These are phyloP conservation scores for Burhinus oedicnemus DNA, from an alignment of 2,113 vertebrate genomes.

Conservation along the genomic window DNA sequence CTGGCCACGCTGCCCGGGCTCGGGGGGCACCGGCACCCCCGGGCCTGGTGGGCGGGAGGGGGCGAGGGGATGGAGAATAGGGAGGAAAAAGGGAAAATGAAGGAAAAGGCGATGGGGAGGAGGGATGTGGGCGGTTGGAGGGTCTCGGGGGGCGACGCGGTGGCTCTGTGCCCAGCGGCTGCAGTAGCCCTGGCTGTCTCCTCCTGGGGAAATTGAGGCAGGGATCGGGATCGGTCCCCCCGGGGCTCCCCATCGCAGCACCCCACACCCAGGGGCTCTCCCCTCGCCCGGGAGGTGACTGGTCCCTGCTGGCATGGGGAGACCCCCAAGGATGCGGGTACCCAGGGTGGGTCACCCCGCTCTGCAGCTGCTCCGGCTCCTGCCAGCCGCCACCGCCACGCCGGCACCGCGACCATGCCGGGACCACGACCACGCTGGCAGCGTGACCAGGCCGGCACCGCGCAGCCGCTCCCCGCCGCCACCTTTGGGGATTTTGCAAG, in stretches of 20 bases:
- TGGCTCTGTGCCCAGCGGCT: neutral
- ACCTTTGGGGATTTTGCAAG: constrained; percentile 70
- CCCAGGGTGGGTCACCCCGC: fast-evolving
- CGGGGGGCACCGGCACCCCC: neutral
- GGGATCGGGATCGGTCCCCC: fast-evolving
- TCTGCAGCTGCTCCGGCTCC: neutral
- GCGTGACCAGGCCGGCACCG: neutral
- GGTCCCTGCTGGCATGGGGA: too few relatives aligned
- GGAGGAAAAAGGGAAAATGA: neutral
- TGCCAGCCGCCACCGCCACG: fast-evolving
- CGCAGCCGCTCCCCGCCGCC: constrained; percentile 43
- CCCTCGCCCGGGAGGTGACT: neutral
- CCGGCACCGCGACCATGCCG: too few relatives aligned
- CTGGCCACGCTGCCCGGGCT: neutral
- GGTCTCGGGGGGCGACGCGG: neutral
- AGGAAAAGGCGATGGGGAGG: fast-evolving
- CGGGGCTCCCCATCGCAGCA: neutral
- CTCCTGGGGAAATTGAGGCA: constrained; percentile 4
- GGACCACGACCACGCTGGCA: fast-evolving
- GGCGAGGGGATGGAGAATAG: fast-evolving
- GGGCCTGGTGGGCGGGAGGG: fast-evolving
- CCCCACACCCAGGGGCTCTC: neutral
- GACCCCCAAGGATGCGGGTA: neutral
- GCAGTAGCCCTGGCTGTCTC: neutral
- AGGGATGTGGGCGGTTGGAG: too few relatives aligned